These are phyloP conservation scores for Agapornis canus DNA, from an alignment of 2,797 vertebrate genomes.

Conservation along the genomic window DNA sequence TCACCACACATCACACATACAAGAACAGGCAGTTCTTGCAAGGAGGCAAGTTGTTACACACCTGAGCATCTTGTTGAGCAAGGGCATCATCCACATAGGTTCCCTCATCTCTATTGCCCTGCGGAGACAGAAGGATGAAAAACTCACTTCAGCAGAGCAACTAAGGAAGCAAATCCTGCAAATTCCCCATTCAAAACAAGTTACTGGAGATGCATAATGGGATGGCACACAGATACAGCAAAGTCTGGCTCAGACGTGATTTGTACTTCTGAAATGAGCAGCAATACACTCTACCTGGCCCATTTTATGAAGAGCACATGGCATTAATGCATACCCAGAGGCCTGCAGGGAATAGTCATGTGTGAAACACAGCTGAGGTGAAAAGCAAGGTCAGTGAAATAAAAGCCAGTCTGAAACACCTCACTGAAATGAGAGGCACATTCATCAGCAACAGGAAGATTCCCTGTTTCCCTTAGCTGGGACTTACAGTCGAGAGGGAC, in stretches of 20 bases:
- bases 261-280: not conserved
- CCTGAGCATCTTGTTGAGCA: conserved; percentile 88
- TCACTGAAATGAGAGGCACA: not conserved
- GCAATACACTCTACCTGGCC: not conserved
- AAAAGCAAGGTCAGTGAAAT: not conserved
- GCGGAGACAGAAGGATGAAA: not conserved
- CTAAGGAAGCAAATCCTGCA: not conserved
- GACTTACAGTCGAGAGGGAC: conserved; percentile 88
- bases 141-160: not conserved
- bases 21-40: not conserved
- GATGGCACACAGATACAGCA: not conserved
- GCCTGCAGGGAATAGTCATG: not conserved
- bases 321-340: not conserved
- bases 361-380: not conserved
- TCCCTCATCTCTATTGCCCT: conserved; percentile 91
- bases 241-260: not conserved
- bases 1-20: not conserved
- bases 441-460: not conserved
- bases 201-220: not conserved
- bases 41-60: conserved; percentile 32
- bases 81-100: conserved; percentile 80
- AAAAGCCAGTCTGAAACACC: not conserved
- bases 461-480: not conserved
- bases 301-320: not conserved
- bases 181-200: not conserved